phyloP scores from a whole-genome alignment of 2,797 vertebrate genomes.

The Mormyrus proboscirostris region DNA sequence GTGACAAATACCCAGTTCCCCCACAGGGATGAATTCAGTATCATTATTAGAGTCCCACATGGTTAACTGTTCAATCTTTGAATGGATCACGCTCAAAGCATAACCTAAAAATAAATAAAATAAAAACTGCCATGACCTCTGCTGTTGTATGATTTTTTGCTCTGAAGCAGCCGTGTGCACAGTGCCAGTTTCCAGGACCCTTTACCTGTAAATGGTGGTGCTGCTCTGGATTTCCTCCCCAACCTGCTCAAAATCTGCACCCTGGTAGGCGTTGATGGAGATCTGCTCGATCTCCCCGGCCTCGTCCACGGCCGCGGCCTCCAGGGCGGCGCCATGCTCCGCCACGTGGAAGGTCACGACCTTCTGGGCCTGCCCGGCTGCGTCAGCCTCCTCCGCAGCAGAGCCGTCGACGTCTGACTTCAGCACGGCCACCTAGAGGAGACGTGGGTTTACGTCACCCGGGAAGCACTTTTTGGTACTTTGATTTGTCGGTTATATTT shows the following conservation, averaged over 20 bases:
- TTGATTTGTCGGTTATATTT: neutral
- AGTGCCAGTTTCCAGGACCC: neutral
- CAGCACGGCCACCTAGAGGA: constrained; percentile 77
- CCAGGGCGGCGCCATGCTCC: constrained; percentile 64
- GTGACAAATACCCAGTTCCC: neutral
- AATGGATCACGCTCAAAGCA: neutral
- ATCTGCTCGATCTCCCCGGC: constrained; percentile 74
- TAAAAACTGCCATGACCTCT: neutral
- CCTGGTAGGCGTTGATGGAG: constrained; percentile 66
- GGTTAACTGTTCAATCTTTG: neutral
- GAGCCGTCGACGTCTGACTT: constrained; percentile 59
- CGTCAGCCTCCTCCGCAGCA: constrained; percentile 46
- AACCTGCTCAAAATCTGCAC: constrained; percentile 70
- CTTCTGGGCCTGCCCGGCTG: constrained; percentile 59
- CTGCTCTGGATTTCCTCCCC: constrained; percentile 69
- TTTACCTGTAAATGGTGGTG: constrained; percentile 66
- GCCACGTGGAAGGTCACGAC: constrained; percentile 82
- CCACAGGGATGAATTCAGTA: neutral
- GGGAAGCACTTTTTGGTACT: neutral
- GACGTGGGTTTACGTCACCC: neutral
- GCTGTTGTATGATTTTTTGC: neutral
- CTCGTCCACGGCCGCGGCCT: constrained; percentile 56
- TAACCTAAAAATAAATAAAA: neutral
- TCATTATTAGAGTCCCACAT: neutral
- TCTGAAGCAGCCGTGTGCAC: neutral